Conservation (phyloP, 2,888 invertebrate species). For the Mamestra brassicae region DNA sequence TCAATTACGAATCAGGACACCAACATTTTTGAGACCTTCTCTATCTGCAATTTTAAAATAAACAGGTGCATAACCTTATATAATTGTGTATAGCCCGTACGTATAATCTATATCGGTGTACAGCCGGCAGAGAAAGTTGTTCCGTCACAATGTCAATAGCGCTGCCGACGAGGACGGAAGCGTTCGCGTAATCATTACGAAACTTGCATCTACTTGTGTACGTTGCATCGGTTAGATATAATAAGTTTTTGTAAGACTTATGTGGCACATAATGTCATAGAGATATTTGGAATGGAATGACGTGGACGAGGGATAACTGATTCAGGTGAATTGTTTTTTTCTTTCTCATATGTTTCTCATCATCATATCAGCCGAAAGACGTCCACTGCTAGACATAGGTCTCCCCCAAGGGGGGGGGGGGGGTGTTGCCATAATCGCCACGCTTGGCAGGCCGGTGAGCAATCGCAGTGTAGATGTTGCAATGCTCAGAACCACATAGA, state of each 20-base stretch:
- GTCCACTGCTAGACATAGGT: too few relatives aligned
- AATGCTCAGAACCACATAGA: too few relatives aligned
- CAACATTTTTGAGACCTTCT: neutral
- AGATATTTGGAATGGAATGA: constrained; percentile 4
- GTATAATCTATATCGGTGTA: constrained; percentile 46
- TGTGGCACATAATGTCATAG: constrained; percentile 19
- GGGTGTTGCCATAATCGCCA: too few relatives aligned
- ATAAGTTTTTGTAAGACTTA: constrained; percentile 33
- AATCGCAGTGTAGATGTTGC: too few relatives aligned
- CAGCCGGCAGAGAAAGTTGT: constrained; percentile 70
- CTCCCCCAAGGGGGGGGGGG: too few relatives aligned
- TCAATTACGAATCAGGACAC: neutral
- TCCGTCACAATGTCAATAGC: constrained; percentile 72
- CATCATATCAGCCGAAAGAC: too few relatives aligned
- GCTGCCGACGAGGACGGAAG: constrained; percentile 65
- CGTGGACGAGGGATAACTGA: too few relatives aligned
- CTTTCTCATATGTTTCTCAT: neutral
- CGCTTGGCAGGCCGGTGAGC: too few relatives aligned
- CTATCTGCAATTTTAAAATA: constrained; percentile 12
- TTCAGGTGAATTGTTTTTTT: neutral
- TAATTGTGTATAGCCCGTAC: constrained; percentile 48
- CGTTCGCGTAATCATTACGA: constrained; percentile 72
- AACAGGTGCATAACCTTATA: constrained; percentile 50
- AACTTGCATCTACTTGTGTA: constrained; percentile 58
- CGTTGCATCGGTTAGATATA: constrained; percentile 39